Evolutionary conservation across 2,888 invertebrate species (phyloP), one percentile per base, ranked within the genome.

Genomic region (Limulus polyphemus): DNA sequence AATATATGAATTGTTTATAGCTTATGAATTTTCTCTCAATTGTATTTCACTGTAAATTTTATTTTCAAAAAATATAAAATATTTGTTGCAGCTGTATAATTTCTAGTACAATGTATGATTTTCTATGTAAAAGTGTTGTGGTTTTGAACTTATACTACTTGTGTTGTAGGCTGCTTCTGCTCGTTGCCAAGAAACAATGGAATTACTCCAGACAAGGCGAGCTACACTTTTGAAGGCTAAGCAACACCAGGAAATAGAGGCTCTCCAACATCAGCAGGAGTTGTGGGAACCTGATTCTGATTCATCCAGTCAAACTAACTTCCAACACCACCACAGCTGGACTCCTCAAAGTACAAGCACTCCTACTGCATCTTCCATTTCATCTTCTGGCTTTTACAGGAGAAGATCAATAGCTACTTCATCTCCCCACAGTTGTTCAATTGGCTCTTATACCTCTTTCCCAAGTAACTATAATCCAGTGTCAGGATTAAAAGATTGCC

Each of bases 181-280:
- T 48, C 73, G 79, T 47, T 80, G 78, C 68, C 75, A 77, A 67
- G 80, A 80, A 70, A 79, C 79, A 5, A 73, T 77, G 62, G 74
- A 75, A 51, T 72, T 76, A 60, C 71, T 77, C 47, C 71, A 71
- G 58, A 69, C 70, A 11, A 73, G 75, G 16, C 72, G 73, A 58
- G 74, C 71, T 48, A 67, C 69, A 17, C 68, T 73, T 13, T 57
- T 69, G 58, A 71, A 70, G 62, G 72, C 71, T 47, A 68, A 69
- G 55, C 68, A 68, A 11, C 70, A 70, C 47, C 63, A 67, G 67
- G 69, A 70, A 48, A 55, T 50, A 7, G 60, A 57, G 11, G 11
- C 50, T 14, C 7, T 50, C 14, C 51, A 50, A 13, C 11, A 54
- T n/a, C 54, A 54, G 11, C 54, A 11, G 12, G 32, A 54, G n/a